A percentile compares a stretch with the other conserved stretches of the same genome.
phyloP scores from a whole-genome alignment of 2,888 invertebrate genomes.

The Zygothrica quintamaculata region DNA sequence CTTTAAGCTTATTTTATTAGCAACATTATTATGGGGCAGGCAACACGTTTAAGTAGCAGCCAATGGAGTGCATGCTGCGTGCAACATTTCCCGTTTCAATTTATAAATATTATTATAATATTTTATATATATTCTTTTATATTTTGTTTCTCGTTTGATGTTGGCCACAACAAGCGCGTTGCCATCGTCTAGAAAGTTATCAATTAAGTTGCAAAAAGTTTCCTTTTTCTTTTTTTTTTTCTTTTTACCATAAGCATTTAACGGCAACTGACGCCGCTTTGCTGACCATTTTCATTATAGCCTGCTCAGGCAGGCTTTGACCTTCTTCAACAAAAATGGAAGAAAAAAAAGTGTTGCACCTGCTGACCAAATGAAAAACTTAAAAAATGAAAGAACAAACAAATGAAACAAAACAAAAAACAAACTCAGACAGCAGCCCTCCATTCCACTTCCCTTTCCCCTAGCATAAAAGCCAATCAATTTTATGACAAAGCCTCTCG shows the following conservation, averaged over 20 bases:
- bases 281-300: slow-evolving; percentile 38
- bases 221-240: too few relatives aligned
- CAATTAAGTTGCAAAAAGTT: slow-evolving; percentile 61
- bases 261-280: slow-evolving; percentile 25
- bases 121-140: slow-evolving; percentile 20
- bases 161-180: too few relatives aligned
- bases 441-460: too few relatives aligned
- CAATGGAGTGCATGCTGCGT: slow-evolving; percentile 38
- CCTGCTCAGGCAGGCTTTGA: slow-evolving; percentile 52
- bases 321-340: slow-evolving; percentile 19
- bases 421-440: slow-evolving; percentile 40
- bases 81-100: slow-evolving; percentile 53
- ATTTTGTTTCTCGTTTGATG: slow-evolving; percentile 35
- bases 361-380: slow-evolving; percentile 19
- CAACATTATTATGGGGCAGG: slow-evolving; percentile 78
- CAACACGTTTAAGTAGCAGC: slow-evolving; percentile 54
- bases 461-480: slow-evolving; percentile 77
- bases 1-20: slow-evolving; percentile 84
- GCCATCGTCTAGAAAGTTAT: slow-evolving; percentile 68
- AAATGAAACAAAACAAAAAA: slow-evolving; percentile 5
- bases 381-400: neutral
- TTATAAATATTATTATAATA: slow-evolving; percentile 33
- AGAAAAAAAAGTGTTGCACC: slow-evolving; percentile 14
- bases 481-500: slow-evolving; percentile 61
- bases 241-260: slow-evolving; percentile 60